A percentile compares a stretch with the other conserved stretches of the same genome.
These are phyloP conservation scores for Drosophila funebris DNA, from an alignment of 1,140 invertebrate species.

Conservation along the genomic window DNA sequence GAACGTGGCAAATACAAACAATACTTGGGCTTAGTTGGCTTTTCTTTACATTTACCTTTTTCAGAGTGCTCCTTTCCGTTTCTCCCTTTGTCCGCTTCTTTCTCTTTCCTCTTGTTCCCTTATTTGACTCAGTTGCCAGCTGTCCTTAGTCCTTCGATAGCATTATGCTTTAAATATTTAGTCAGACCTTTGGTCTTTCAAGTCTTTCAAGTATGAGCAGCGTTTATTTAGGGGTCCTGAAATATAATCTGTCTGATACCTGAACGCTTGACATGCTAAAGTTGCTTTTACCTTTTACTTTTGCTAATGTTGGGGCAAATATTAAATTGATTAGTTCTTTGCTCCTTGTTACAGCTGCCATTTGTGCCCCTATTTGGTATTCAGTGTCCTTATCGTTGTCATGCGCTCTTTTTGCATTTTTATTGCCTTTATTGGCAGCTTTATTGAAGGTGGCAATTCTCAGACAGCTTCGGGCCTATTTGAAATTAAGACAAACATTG, in stretches of 20 bases:
- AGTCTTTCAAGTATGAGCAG: background rate
- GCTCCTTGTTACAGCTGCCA: conserved; percentile 14
- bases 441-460: background rate
- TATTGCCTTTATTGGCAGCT: conserved; percentile 62
- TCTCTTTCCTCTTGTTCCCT: conserved; percentile 11
- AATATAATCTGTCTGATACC: conserved; percentile 48
- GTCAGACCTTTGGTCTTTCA: conserved; percentile 1
- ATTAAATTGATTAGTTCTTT: conserved; percentile 75
- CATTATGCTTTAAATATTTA: conserved; percentile 68
- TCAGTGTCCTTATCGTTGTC: conserved; percentile 11
- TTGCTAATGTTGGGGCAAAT: conserved; percentile 66
- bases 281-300: conserved; percentile 5
- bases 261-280: conserved; percentile 34
- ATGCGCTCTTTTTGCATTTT: conserved; percentile 50
- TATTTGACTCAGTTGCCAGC: conserved; percentile 4
- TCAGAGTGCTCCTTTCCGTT: background rate
- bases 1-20: conserved; percentile 10
- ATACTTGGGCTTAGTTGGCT: conserved; percentile 4
- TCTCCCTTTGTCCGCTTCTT: background rate
- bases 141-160: background rate
- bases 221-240: background rate
- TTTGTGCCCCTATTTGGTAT: background rate
- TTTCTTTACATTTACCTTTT: conserved; percentile 30
- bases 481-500: conserved; percentile 65
- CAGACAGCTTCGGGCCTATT: conserved; percentile 19